Evolutionary conservation across 2,113 vertebrate species (phyloP), one percentile per base, ranked within the genome.

Genomic region (Petroica traversi): DNA sequence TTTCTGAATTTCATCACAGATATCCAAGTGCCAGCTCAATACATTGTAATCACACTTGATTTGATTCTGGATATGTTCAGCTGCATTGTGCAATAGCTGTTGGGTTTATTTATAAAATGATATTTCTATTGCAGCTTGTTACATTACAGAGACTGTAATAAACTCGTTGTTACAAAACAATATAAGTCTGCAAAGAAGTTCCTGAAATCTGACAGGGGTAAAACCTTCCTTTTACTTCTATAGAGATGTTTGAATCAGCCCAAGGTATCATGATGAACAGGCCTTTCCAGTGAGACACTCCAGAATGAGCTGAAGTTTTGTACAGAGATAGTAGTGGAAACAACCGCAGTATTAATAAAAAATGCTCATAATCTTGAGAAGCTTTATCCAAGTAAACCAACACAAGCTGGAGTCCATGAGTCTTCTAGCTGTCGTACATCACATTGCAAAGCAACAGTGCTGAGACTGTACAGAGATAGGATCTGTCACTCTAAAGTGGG

Each of bases 81-180:
- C 7, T 76, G 49, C 5, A 6, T 41, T 88, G 58, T 83, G 67
- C 36, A 73, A 61, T 86, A 84, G 62, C 46, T 34, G 69, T 69
- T 31, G 19, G 20, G 57, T 77, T 91, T 89, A 63, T 59, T 81
- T 81, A 84, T 59, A 62, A 96, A 91, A 91, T 71, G 2, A 34
- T 81, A 72, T 71, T 95, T 96, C 29, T 81, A 25, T 43, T 91
- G 24, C n/a, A 67, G 58, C 49, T 81, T 72, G 85, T 72, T 91
- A 55, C 41, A 78, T 33, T 72, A 55, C n/a, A 75, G 48, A 89
- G 57, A 71, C 38, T 33, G 29, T 26, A 68, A 89, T 54, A 91
- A 92, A 81, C 14, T 67, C 19, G 54, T 63, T 11, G 6, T 8
- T 15, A 51, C 6, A 71, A 89, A 94, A 34, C 36, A 91, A 58